Evolutionary conservation across 2,888 invertebrate genomes (phyloP), one percentile per base, ranked within the genome.

Genomic region (Eupithecia vulgata): DNA sequence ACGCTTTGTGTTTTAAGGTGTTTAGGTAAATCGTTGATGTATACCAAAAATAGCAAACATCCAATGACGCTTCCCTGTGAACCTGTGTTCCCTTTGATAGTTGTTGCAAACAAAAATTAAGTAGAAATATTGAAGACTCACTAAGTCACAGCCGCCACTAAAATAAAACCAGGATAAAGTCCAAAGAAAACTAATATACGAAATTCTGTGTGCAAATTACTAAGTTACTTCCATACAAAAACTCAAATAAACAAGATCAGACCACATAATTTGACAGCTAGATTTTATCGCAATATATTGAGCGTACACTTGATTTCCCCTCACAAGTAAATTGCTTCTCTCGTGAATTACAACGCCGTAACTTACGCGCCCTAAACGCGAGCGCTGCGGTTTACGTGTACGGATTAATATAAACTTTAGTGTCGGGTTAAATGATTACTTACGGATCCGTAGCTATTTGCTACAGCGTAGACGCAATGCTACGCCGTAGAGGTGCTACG

Each of bases 291-390:
- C 40, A 40, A 65, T 65, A 65, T 65, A 65, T 65, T 65, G 65
- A 25, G 40, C 65, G 25, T 65, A 65, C 67, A 67, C 67, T 70
- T 70, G 64, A 70, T 70, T 72, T 72, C 57, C 70, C 68, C 66
- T 67, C 72, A 67, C 48, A 52, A 71, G 64, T 66, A 81, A 84
- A 82, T 82, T 80, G 78, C 74, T 75, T 73, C 76, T 80, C 83
- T 80, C 25, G 65, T 77, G 77, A 85, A 81, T 86, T 84, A 87
- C 83, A 77, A 77, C 81, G 75, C 80, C 84, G 81, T 87, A 82
- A 83, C 78, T 86, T 80, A 80, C 76, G 75, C 61, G 71, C 66
- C 73, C 75, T 74, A 68, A 72, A 73, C 75, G 73, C 66, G 72
- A 74, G 45, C 59, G 73, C 78, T 68, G 74, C 72, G 71, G 74